phyloP scores from a whole-genome alignment of 2,113 vertebrate species.

The Lipophrys pholis region DNA sequence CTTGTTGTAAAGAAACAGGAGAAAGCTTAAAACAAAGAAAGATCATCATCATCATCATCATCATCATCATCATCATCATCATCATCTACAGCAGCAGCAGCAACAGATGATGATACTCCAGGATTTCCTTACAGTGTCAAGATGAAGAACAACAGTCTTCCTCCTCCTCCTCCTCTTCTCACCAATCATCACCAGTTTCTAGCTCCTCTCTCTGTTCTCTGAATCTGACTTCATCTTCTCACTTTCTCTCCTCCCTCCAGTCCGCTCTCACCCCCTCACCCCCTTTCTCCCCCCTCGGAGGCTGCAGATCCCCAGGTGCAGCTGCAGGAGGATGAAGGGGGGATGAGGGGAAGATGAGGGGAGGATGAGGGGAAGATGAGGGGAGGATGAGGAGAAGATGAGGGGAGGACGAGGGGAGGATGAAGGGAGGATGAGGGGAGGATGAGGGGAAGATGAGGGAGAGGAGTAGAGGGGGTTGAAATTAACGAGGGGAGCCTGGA shows the following conservation, averaged over 20 bases:
- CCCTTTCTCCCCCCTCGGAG: slow-evolving; percentile 26
- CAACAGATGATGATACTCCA: no score
- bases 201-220: no score
- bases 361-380: slow-evolving; percentile 36
- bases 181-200: no score
- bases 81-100: no score
- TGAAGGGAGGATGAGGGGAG: neutral
- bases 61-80: no score
- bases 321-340: slow-evolving; percentile 43
- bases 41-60: no score
- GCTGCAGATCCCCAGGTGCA: slow-evolving; percentile 66
- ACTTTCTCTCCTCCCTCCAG: neutral
- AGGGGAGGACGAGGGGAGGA: slow-evolving; percentile 66
- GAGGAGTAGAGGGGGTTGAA: slow-evolving; percentile 53
- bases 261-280: slow-evolving; percentile 27
- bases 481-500: slow-evolving; percentile 79
- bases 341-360: neutral
- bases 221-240: no score
- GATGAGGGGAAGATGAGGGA: slow-evolving; percentile 28
- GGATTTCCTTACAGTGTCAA: no score
- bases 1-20: no score
- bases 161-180: neutral
- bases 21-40: no score
- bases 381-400: no score
- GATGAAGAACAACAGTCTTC: no score